Conservation (phyloP, 2,113 vertebrate genomes). For the Brachionichthys hirsutus region DNA sequence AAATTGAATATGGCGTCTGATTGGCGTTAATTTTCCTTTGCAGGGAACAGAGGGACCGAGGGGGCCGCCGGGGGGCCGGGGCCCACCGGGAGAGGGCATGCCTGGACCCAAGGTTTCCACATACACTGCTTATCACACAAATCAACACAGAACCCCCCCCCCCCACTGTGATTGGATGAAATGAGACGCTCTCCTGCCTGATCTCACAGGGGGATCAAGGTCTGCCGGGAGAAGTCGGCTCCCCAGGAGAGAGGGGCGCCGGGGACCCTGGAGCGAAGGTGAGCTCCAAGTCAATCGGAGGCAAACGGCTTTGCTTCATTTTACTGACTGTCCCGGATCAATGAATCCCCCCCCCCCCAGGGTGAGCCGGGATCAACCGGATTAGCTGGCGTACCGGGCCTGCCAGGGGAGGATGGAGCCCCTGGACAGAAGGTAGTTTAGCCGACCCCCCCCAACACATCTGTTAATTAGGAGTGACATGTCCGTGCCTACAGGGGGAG, state of each 20-base stretch:
- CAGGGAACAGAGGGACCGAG: constrained; percentile 84
- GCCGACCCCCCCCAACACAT: background rate
- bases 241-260: constrained; percentile 79
- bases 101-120: constrained; percentile 83
- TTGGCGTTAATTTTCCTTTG: background rate
- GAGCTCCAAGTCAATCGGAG: constrained; percentile 7
- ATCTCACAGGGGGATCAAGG: constrained; percentile 79
- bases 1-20: no score
- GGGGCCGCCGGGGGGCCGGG: constrained; percentile 79
- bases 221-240: constrained; percentile 81
- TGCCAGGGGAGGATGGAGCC: constrained; percentile 85
- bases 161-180: background rate
- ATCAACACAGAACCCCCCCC: background rate
- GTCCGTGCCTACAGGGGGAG: constrained; percentile 78
- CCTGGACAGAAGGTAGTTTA: constrained; percentile 83
- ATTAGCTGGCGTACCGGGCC: constrained; percentile 80
- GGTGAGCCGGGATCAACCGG: constrained; percentile 83
- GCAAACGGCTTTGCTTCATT: background rate
- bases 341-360: constrained; percentile 62
- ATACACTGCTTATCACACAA: background rate
- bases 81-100: constrained; percentile 81
- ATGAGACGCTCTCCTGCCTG: background rate
- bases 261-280: constrained; percentile 83
- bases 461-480: background rate
- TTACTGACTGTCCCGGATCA: background rate